These are phyloP conservation scores for Brachirus orientalis DNA, from an alignment of 2,113 vertebrate species.

Conservation along the genomic window DNA sequence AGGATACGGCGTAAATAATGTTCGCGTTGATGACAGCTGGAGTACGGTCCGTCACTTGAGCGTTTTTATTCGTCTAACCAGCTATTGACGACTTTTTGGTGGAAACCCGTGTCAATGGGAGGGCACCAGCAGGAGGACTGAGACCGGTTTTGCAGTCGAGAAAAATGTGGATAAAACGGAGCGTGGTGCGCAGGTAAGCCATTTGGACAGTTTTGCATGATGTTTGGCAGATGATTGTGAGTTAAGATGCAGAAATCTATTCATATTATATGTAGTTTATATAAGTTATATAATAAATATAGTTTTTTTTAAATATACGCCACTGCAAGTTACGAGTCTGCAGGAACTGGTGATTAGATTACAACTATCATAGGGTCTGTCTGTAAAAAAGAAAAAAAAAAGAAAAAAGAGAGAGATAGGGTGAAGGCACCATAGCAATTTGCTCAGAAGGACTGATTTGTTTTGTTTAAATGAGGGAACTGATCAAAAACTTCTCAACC, in stretches of 20 bases:
- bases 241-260: not conserved
- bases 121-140: constrained; percentile 80
- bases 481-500: constrained; percentile 15
- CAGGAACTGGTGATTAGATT: constrained; percentile 18
- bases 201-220: not conserved
- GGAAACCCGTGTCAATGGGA: constrained; percentile 79
- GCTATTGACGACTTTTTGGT: constrained; percentile 70
- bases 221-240: not conserved
- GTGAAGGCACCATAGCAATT: no score
- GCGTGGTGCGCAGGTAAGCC: constrained; percentile 83
- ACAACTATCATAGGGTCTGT: not conserved
- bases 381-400: fast-evolving
- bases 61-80: constrained; percentile 39
- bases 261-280: no score
- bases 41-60: constrained; percentile 81
- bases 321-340: constrained; percentile 68
- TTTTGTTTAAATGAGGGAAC: constrained; percentile 8
- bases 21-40: constrained; percentile 72
- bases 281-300: not conserved
- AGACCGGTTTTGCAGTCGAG: constrained; percentile 73
- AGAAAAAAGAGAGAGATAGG: no score
- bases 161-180: constrained; percentile 86
- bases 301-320: constrained; percentile 51
- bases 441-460: not conserved
- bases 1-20: constrained; percentile 76